Evolutionary conservation across 2,113 vertebrate species (phyloP).

Genomic region (Strigops habroptila): DNA sequence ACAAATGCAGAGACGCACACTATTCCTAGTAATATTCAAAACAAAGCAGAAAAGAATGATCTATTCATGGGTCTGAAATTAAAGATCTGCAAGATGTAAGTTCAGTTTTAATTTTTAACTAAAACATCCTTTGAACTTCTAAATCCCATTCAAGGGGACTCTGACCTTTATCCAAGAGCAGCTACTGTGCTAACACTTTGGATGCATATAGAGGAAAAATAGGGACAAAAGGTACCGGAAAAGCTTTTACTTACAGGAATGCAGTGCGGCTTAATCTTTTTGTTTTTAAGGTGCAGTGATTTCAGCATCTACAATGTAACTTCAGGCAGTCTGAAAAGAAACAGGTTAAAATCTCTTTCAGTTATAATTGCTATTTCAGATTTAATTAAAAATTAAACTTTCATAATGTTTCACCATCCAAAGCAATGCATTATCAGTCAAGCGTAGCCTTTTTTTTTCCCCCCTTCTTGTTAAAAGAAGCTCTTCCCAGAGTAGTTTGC

Average conservation of each 20-base stretch:
- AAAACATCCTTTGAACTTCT: constrained; percentile 67
- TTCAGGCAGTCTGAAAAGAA: constrained; percentile 87
- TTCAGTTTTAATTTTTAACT: constrained; percentile 47
- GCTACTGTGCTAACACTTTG: constrained; percentile 67
- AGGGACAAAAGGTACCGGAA: constrained; percentile 67
- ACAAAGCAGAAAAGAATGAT: constrained; percentile 58
- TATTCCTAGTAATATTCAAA: constrained; percentile 52
- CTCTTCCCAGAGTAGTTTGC: constrained; percentile 76
- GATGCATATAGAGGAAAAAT: constrained; percentile 64
- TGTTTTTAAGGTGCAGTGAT: constrained; percentile 85
- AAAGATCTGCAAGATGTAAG: constrained; percentile 55
- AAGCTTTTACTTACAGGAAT: constrained; percentile 79
- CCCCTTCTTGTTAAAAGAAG: constrained; percentile 58
- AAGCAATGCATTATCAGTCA: constrained; percentile 87
- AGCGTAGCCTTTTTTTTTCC: constrained; percentile 73
- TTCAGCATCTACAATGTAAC: constrained; percentile 82
- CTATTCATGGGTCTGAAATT: constrained; percentile 49
- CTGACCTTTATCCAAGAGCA: constrained; percentile 65
- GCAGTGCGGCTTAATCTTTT: constrained; percentile 75
- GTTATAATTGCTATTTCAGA: constrained; percentile 89
- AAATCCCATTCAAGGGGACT: constrained; percentile 68
- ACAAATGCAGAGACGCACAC: background rate
- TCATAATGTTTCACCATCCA: constrained; percentile 89
- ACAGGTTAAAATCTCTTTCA: constrained; percentile 89
- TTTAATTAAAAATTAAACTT: constrained; percentile 92